A percentile compares a stretch with the other conserved stretches of the same genome.
Conservation (phyloP, 1,140 invertebrate genomes). For the Ostrea denselamellosa region DNA sequence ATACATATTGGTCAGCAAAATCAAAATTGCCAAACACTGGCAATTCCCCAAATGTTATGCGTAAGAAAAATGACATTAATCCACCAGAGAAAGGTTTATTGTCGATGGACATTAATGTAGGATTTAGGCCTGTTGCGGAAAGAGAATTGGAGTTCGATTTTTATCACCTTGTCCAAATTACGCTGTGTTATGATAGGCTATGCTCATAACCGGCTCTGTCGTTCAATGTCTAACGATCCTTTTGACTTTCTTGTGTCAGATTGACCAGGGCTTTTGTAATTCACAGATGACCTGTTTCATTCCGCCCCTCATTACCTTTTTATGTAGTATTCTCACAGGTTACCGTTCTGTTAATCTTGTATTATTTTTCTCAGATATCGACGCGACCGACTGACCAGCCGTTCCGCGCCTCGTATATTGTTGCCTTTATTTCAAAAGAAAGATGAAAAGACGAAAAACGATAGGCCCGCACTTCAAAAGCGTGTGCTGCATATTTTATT, state of each 20-base stretch:
- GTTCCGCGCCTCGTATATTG: background rate
- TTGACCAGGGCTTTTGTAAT: constrained; percentile 35
- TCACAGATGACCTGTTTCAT: constrained; percentile 28
- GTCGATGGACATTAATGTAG: constrained; percentile 25
- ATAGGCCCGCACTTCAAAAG: background rate
- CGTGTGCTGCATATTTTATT: constrained; percentile 21
- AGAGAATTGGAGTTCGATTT: background rate
- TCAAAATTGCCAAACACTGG: constrained; percentile 19
- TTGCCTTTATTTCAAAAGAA: constrained; percentile 33
- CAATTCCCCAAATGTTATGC: constrained; percentile 16
- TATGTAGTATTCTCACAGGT: constrained; percentile 18
- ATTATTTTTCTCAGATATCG: constrained; percentile 29
- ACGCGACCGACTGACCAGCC: background rate
- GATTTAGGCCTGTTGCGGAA: background rate
- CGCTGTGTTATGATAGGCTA: constrained; percentile 27
- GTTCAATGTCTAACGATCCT: constrained; percentile 25
- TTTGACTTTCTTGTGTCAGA: constrained; percentile 38
- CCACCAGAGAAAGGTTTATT: background rate
- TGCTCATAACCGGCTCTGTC: background rate
- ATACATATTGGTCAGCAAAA: background rate
- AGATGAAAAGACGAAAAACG: background rate
- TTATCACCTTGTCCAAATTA: constrained; percentile 34
- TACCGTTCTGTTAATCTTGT: background rate
- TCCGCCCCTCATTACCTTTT: constrained; percentile 16
- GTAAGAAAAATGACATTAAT: constrained; percentile 37